Evolutionary conservation across 2,797 vertebrate species (phyloP).

Genomic region (Selene dorsalis): DNA sequence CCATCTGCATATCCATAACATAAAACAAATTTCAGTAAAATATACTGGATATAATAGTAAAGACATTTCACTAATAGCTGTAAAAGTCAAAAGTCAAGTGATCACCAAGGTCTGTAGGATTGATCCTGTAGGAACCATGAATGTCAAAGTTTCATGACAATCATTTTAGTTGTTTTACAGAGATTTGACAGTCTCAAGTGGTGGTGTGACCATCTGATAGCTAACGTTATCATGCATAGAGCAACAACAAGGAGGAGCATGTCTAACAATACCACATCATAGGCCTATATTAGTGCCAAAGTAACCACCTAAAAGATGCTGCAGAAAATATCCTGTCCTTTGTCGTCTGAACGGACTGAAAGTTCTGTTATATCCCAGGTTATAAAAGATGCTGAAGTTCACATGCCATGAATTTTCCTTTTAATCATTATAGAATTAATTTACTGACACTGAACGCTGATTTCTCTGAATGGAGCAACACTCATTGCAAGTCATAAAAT

Average conservation of each 20-base stretch:
- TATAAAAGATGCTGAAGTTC: neutral
- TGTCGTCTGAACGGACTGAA: neutral
- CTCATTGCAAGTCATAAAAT: slow-evolving; percentile 22
- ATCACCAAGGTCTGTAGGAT: neutral
- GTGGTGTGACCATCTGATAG: neutral
- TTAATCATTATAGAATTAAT: neutral
- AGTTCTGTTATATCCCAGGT: neutral
- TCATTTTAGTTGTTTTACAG: neutral
- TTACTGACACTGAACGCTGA: neutral
- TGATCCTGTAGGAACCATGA: neutral
- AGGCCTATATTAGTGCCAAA: neutral
- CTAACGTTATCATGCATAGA: neutral
- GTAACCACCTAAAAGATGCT: neutral
- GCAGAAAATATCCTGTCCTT: neutral
- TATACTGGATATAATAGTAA: neutral
- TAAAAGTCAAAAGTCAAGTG: neutral
- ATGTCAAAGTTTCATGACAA: neutral
- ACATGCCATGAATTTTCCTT: neutral
- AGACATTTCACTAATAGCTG: neutral
- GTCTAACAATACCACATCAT: neutral
- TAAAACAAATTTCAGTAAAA: neutral
- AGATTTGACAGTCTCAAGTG: neutral
- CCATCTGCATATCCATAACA: neutral
- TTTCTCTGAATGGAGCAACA: slow-evolving; percentile 4
- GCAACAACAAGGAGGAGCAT: neutral